These are phyloP conservation scores for Gila orcuttii DNA, from an alignment of 2,113 vertebrate species.

Conservation along the genomic window DNA sequence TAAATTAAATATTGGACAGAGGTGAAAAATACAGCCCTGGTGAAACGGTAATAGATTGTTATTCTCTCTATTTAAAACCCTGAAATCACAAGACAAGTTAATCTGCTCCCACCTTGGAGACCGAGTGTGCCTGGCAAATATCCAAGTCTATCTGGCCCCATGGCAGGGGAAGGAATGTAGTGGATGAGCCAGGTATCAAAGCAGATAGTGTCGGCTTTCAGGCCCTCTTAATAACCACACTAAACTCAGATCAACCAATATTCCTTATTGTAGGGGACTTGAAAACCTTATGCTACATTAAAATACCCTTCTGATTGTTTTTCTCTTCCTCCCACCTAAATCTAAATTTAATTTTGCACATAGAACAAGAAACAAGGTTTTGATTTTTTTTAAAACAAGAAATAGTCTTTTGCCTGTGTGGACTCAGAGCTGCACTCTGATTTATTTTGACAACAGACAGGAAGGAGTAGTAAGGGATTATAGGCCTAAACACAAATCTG, in stretches of 20 bases:
- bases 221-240: conserved; percentile 4
- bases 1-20: background rate
- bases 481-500: conserved; percentile 3
- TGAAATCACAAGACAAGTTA: conserved; percentile 60
- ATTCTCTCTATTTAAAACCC: conserved; percentile 59
- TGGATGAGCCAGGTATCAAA: conserved; percentile 55
- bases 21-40: background rate
- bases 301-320: background rate
- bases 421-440: background rate
- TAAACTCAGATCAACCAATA: conserved; percentile 6
- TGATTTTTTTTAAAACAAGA: background rate
- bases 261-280: background rate
- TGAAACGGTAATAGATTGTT: background rate
- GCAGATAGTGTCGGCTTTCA: conserved; percentile 44
- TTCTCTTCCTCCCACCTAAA: background rate
- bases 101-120: conserved; percentile 57
- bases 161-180: conserved; percentile 52
- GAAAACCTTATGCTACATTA: background rate
- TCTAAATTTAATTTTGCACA: background rate
- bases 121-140: conserved; percentile 52
- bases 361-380: background rate
- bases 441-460: background rate
- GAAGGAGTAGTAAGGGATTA: conserved; percentile 27
- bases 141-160: conserved; percentile 55
- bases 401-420: background rate